phyloP scores from a whole-genome alignment of 2,797 vertebrate species.

The Malacoraja senta region DNA sequence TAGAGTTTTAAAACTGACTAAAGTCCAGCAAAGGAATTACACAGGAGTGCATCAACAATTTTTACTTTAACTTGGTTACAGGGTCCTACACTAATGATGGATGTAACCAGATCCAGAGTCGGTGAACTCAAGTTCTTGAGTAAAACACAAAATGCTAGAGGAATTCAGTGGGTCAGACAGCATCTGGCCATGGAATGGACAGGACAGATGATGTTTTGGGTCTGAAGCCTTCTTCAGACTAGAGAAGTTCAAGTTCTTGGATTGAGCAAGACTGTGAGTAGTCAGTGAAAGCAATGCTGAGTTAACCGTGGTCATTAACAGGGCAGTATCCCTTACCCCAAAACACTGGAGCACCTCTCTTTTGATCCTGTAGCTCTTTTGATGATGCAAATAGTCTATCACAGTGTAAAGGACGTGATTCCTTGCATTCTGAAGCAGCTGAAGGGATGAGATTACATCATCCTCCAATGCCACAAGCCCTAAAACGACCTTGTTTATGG shows the following conservation, averaged over 20 bases:
- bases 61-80: background rate
- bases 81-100: background rate
- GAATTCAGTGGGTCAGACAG: too few relatives aligned
- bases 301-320: background rate
- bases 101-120: background rate
- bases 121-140: background rate
- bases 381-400: conserved; percentile 51
- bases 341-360: conserved; percentile 68
- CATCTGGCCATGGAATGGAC: too few relatives aligned
- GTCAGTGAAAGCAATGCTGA: too few relatives aligned
- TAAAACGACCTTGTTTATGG: conserved; percentile 53
- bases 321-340: conserved; percentile 52
- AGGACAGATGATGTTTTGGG: too few relatives aligned
- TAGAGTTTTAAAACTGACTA: background rate
- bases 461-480: conserved; percentile 62
- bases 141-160: background rate
- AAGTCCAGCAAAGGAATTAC: background rate
- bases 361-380: conserved; percentile 55
- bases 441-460: conserved; percentile 51
- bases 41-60: background rate
- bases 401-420: conserved; percentile 53
- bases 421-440: conserved; percentile 54
- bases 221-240: too few relatives aligned
- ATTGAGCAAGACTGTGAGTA: too few relatives aligned
- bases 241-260: too few relatives aligned